Percentiles rank a stretch among this genome's conserved stretches.
Evolutionary conservation across 23 tunicate genomes (phyloP).

Genomic region (Halocynthia aurantium): DNA sequence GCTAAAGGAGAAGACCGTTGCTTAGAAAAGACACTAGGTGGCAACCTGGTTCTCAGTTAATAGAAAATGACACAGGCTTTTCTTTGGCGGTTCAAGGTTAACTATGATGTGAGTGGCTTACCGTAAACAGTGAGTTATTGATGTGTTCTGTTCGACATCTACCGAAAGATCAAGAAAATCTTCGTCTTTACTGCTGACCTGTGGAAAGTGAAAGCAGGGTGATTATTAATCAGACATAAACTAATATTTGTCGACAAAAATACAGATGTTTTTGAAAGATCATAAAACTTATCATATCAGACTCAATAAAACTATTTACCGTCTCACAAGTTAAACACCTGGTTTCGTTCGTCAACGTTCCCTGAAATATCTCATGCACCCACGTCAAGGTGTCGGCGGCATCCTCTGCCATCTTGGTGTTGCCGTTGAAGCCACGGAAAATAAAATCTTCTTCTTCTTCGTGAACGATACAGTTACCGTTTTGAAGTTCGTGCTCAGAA

Average conservation of each 20-base stretch:
- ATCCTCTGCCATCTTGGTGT: conserved; percentile 1
- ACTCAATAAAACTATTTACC: conserved; percentile 28
- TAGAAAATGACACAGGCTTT: too few relatives aligned
- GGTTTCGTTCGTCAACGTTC: conserved; percentile 92
- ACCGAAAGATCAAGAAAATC: conserved; percentile 93
- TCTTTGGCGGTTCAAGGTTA: too few relatives aligned
- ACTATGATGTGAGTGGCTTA: conserved; percentile 4
- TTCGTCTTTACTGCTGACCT: conserved; percentile 92
- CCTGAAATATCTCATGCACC: conserved; percentile 90
- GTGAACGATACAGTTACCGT: neutral
- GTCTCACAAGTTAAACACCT: conserved; percentile 97
- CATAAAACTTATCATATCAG: neutral
- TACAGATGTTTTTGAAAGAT: neutral
- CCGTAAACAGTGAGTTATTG: conserved; percentile 91
- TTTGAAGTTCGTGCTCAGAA: neutral
- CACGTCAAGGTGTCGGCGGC: conserved; percentile 48
- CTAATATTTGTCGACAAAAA: neutral
- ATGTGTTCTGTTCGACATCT: conserved; percentile 97
- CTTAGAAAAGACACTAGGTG: neutral
- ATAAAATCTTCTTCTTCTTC: neutral
- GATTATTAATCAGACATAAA: neutral
- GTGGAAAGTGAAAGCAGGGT: neutral
- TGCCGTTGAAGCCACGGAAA: neutral
- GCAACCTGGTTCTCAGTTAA: too few relatives aligned
- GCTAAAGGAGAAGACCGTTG: neutral